Conservation (phyloP, 2,113 vertebrate genomes). For the Corythaixoides concolor region DNA sequence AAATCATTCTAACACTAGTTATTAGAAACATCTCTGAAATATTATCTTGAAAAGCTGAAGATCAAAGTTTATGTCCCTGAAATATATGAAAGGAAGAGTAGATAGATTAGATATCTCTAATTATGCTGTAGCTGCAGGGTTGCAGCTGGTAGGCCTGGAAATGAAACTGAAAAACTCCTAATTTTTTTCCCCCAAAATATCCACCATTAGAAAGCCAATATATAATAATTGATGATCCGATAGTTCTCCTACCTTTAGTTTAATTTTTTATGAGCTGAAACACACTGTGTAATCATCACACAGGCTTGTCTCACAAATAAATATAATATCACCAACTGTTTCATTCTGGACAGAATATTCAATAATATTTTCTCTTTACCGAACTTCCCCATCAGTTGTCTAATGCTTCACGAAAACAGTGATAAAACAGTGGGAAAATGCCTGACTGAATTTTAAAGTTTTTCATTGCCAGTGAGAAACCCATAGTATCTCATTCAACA, state of each 20-base stretch:
- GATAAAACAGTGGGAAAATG: not conserved
- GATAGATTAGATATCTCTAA: not conserved
- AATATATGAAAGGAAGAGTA: not conserved
- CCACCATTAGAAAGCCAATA: not conserved
- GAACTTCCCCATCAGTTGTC: not conserved
- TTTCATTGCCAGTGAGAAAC: not conserved
- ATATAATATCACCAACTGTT: not conserved
- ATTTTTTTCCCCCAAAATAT: not conserved
- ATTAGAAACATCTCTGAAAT: not conserved
- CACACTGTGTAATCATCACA: not conserved
- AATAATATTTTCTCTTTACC: not conserved
- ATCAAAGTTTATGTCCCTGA: not conserved
- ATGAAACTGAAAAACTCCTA: not conserved
- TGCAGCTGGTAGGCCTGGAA: not conserved
- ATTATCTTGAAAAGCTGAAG: not conserved
- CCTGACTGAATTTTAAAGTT: constrained; percentile 7
- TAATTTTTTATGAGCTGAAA: not conserved
- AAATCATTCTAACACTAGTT: not conserved
- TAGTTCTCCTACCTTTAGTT: not conserved
- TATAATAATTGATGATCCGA: not conserved
- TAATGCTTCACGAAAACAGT: not conserved
- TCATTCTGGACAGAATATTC: not conserved
- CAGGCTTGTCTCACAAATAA: not conserved
- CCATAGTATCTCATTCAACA: not conserved
- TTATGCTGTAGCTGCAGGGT: not conserved